Evolutionary conservation across 2,113 vertebrate species (phyloP).

Genomic region (Cyrtonyx montezumae): DNA sequence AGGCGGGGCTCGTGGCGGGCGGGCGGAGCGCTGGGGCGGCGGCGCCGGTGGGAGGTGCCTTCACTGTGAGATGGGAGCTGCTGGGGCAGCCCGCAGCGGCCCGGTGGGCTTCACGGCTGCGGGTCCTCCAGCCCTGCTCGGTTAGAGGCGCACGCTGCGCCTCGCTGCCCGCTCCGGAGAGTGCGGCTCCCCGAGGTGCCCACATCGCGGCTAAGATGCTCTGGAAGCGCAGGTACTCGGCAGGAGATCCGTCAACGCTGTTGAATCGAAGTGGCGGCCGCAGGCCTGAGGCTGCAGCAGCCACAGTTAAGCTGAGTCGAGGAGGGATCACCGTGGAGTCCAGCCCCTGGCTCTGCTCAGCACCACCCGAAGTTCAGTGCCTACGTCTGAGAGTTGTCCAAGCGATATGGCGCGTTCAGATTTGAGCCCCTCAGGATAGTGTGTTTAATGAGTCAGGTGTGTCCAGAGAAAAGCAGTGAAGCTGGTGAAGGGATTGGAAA

Average conservation of each 20-base stretch:
- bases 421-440: background rate
- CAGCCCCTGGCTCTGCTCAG: background rate
- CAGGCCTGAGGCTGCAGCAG: background rate
- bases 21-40: background rate
- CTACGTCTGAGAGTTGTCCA: background rate
- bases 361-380: background rate
- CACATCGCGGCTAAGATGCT: background rate
- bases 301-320: background rate
- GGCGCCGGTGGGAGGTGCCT: background rate
- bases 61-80: background rate
- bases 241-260: background rate
- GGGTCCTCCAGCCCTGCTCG: background rate
- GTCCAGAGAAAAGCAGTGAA: background rate
- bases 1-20: background rate
- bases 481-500: background rate
- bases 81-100: background rate
- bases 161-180: background rate
- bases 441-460: background rate
- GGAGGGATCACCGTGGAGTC: background rate
- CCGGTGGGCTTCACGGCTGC: background rate
- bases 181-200: background rate
- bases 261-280: rapidly evolving
- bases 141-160: background rate
- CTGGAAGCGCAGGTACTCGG: background rate
- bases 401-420: rapidly evolving